Base-by-base conservation (phyloP, 1,140 invertebrate genomes). In the Watersipora subatra region DNA sequence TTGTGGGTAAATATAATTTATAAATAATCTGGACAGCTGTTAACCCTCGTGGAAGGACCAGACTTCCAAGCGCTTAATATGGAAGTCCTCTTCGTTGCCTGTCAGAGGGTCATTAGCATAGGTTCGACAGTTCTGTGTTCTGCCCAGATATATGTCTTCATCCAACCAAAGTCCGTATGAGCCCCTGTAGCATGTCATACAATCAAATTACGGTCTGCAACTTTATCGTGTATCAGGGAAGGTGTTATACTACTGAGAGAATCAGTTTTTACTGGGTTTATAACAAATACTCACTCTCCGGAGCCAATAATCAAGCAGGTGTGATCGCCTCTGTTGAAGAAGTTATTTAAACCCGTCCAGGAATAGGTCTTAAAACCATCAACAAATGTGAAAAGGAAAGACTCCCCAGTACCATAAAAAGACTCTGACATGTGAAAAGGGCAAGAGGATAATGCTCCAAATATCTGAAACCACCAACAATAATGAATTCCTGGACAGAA, bases 281-380 rank as follows among this genome's bases (percentile, higher is more conserved):
- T n/a, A n/a, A n/a, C n/a, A n/a, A n/a, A 56, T 25, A 84, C 91
- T 88, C 83, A 94, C 92, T 96, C 92, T 83, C 95, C 94, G 71
- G 93, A 92, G 62, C 96, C 96, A 72, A 99, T 92, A 24, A 91
- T 90, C 61, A 99, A 84, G 77, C 90, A 93, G 73, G 97, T 93
- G 75, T 89, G 87, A 81, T 94, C 93, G 70, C 94, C 95, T 80
- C 96, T 93, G 72, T 98, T 92, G 74, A 99, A 98, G 78, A 95
- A 99, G 76, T 93, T 86, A 80, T 99, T 99, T 70, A 97, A 92
- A 2, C 96, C 96, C n/a, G 93, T 95, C 96, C 95, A 99, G 71
- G 89, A 88, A 84, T 89, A 99, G 57, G 91, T 28, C 71, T 75
- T 77, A 69, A 82, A 83, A 58, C 75, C 73, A 56, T 76, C 81